These are phyloP conservation scores for Bellardia bayeri DNA, from an alignment of 2,888 invertebrate genomes.

Conservation along the genomic window DNA sequence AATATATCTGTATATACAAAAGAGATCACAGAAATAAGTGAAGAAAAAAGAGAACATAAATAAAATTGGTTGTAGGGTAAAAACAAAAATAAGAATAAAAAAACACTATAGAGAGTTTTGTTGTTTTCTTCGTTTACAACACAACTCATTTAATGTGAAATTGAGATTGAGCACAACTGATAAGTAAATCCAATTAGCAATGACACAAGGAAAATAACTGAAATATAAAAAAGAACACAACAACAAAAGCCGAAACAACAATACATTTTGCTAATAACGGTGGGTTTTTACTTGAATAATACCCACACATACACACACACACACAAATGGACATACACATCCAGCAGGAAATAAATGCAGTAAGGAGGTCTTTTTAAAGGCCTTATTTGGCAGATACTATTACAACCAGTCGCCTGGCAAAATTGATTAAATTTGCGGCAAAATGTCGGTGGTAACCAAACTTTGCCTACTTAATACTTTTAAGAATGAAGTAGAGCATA, in stretches of 20 bases:
- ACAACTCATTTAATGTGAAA: constrained; percentile 74
- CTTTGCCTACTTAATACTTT: no score
- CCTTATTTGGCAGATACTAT: no score
- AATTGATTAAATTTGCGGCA: no score
- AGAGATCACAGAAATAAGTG: background rate
- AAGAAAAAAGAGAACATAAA: background rate
- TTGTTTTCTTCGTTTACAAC: constrained; percentile 23
- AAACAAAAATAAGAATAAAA: constrained; percentile 11
- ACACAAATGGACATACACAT: background rate
- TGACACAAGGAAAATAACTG: constrained; percentile 42
- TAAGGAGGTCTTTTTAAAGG: no score
- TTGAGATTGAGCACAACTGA: constrained; percentile 74
- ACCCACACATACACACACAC: background rate
- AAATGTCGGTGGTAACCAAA: no score
- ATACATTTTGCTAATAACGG: constrained; percentile 40
- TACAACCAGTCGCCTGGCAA: no score
- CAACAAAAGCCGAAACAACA: constrained; percentile 23
- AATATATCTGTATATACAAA: background rate
- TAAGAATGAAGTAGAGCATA: no score
- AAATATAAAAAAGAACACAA: background rate
- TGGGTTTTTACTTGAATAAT: background rate
- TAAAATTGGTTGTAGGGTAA: constrained; percentile 4
- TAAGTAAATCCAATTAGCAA: constrained; percentile 76
- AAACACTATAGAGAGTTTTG: background rate
- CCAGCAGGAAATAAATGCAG: background rate